Conservation (phyloP, 2,888 invertebrate species). For the Leucophora obtusa region DNA sequence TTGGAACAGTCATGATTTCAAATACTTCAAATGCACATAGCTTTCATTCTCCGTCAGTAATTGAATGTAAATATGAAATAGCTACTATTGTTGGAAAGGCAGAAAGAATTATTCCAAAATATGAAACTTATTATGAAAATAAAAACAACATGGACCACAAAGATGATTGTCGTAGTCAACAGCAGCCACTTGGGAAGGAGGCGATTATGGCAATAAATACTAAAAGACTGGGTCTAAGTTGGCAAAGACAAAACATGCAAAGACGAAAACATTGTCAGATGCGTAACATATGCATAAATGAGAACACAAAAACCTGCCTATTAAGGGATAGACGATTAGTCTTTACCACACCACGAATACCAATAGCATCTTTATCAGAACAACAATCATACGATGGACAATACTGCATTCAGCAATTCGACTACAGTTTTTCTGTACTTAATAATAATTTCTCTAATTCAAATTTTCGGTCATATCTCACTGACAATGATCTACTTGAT, state of each 20-base stretch:
- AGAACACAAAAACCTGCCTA: constrained; percentile 25
- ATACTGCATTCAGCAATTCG: not conserved
- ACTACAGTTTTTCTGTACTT: not conserved
- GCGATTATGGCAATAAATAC: constrained; percentile 16
- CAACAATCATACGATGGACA: not conserved
- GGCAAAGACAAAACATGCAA: constrained; percentile 47
- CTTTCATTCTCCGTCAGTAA: constrained; percentile 41
- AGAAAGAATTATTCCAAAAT: constrained; percentile 22
- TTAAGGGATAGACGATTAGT: constrained; percentile 10
- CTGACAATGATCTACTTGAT: constrained; percentile 20
- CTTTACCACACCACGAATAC: constrained; percentile 10
- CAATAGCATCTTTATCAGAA: constrained; percentile 1
- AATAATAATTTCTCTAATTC: constrained; percentile 17
- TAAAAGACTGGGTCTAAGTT: constrained; percentile 34
- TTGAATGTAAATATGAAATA: constrained; percentile 41
- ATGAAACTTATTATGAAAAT: constrained; percentile 42
- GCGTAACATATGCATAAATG: constrained; percentile 15
- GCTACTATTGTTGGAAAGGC: constrained; percentile 37
- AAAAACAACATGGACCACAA: not conserved
- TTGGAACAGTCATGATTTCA: constrained; percentile 48
- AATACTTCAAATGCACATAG: constrained; percentile 45
- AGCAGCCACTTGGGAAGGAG: constrained; percentile 2
- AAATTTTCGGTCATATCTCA: constrained; percentile 34
- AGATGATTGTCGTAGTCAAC: not conserved
- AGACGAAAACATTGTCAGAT: constrained; percentile 37